These are phyloP conservation scores for Chelidonichthys spinosus DNA, from an alignment of 2,797 vertebrate species.

Conservation along the genomic window DNA sequence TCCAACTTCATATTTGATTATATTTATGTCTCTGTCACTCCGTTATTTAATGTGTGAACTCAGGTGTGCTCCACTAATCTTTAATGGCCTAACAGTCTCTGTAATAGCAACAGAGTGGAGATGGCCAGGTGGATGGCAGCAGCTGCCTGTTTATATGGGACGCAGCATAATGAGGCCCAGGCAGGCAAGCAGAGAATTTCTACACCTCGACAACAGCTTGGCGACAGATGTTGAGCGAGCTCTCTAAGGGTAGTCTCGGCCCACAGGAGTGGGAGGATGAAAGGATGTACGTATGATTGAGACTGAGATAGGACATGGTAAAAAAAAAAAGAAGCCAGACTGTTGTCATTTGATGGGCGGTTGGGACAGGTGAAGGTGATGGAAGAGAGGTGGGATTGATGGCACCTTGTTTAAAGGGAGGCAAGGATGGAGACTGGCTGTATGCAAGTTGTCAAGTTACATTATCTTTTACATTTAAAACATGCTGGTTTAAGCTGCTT, in stretches of 20 bases:
- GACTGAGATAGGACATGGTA: slow-evolving; percentile 21
- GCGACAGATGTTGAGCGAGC: slow-evolving; percentile 81
- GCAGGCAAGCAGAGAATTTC: slow-evolving; percentile 61
- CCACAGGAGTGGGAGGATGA: slow-evolving; percentile 25
- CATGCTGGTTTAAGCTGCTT: not conserved
- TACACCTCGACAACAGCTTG: slow-evolving; percentile 84
- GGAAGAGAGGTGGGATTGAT: not conserved
- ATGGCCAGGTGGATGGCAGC: slow-evolving; percentile 59
- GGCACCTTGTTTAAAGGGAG: not conserved
- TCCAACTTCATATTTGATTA: slow-evolving; percentile 35
- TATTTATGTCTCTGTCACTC: slow-evolving; percentile 26
- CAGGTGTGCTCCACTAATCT: slow-evolving; percentile 41
- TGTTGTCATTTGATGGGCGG: not conserved
- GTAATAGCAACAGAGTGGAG: slow-evolving; percentile 46
- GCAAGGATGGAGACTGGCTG: not conserved
- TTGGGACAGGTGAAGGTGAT: slow-evolving; percentile 25
- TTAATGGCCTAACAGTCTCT: slow-evolving; percentile 52
- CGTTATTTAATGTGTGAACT: slow-evolving; percentile 47
- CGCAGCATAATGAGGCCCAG: slow-evolving; percentile 71
- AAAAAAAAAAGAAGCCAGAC: not conserved
- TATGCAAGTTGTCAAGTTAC: not conserved
- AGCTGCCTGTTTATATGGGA: slow-evolving; percentile 76
- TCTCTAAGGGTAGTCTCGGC: slow-evolving; percentile 71
- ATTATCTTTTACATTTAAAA: not conserved
- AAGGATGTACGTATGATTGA: slow-evolving; percentile 27